Conservation (phyloP, 2,888 invertebrate genomes). For the Campaea margaritaria region DNA sequence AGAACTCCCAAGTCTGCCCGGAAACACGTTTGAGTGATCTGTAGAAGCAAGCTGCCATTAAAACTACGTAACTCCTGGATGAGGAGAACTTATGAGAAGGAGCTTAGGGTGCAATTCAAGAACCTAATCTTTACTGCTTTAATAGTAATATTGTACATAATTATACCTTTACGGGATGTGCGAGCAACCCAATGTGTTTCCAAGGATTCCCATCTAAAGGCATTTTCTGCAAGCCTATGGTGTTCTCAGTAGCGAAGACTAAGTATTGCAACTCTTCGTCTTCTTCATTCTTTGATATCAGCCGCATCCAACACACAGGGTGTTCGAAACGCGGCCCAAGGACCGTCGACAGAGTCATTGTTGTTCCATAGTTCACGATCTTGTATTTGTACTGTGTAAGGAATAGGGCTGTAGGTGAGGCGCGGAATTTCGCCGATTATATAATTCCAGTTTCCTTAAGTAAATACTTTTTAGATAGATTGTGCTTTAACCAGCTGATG, state of each 20-base stretch:
- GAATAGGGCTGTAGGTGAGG: not conserved
- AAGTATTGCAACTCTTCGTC: slow-evolving; percentile 74
- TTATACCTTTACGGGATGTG: slow-evolving; percentile 87
- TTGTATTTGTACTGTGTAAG: slow-evolving; percentile 88
- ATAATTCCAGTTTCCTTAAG: too few species aligned
- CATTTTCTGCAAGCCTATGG: slow-evolving; percentile 88
- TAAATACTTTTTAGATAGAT: too few species aligned
- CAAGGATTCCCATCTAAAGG: slow-evolving; percentile 92
- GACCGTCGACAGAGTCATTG: slow-evolving; percentile 87
- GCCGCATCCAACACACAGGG: slow-evolving; percentile 80
- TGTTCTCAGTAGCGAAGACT: slow-evolving; percentile 86
- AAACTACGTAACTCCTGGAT: not conserved
- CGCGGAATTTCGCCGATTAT: too few species aligned
- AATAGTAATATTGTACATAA: not conserved
- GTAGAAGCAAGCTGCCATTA: slow-evolving; percentile 23
- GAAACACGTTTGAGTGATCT: slow-evolving; percentile 64
- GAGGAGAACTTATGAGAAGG: too few species aligned
- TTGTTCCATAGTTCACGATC: slow-evolving; percentile 86
- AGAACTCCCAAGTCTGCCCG: slow-evolving; percentile 65
- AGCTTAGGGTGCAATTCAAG: too few species aligned
- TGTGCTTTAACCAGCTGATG: too few species aligned
- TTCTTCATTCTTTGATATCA: slow-evolving; percentile 60
- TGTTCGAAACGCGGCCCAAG: slow-evolving; percentile 89
- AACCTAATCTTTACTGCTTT: too few species aligned
- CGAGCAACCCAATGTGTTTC: slow-evolving; percentile 86